A percentile compares a stretch with the other conserved stretches of the same genome.
Evolutionary conservation across 2,797 vertebrate species (phyloP).

Genomic region (Anabas testudineus): DNA sequence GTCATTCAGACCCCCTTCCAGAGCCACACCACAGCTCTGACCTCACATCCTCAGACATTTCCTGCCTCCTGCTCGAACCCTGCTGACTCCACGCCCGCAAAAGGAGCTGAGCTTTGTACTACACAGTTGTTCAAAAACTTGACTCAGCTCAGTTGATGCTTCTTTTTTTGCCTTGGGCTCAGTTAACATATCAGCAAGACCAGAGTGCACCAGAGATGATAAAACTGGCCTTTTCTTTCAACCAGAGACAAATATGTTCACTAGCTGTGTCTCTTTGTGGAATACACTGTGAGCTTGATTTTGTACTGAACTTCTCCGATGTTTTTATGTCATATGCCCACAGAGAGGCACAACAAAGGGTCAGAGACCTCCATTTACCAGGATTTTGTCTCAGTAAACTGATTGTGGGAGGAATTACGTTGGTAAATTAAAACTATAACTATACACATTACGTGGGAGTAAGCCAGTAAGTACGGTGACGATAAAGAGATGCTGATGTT

Average conservation of each 20-base stretch:
- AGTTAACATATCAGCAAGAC: slow-evolving; percentile 32
- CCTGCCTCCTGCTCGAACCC: slow-evolving; percentile 61
- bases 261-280: slow-evolving; percentile 4
- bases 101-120: slow-evolving; percentile 33
- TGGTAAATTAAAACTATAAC: neutral
- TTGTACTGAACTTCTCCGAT: slow-evolving; percentile 1
- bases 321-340: neutral
- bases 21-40: slow-evolving; percentile 53
- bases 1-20: slow-evolving; percentile 65
- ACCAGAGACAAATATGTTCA: slow-evolving; percentile 7
- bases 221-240: neutral
- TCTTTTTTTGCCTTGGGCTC: neutral
- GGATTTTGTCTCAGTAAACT: neutral
- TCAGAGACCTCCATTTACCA: slow-evolving; percentile 16
- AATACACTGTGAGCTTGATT: neutral
- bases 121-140: slow-evolving; percentile 8
- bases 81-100: slow-evolving; percentile 3
- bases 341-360: neutral
- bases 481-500: slow-evolving; percentile 11
- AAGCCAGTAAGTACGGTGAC: slow-evolving; percentile 16
- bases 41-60: slow-evolving; percentile 73
- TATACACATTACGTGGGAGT: slow-evolving; percentile 1
- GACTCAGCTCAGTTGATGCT: neutral
- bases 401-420: neutral
- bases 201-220: neutral